phyloP scores from a whole-genome alignment of 2,113 vertebrate species.

The Semicossyphus pulcher region DNA sequence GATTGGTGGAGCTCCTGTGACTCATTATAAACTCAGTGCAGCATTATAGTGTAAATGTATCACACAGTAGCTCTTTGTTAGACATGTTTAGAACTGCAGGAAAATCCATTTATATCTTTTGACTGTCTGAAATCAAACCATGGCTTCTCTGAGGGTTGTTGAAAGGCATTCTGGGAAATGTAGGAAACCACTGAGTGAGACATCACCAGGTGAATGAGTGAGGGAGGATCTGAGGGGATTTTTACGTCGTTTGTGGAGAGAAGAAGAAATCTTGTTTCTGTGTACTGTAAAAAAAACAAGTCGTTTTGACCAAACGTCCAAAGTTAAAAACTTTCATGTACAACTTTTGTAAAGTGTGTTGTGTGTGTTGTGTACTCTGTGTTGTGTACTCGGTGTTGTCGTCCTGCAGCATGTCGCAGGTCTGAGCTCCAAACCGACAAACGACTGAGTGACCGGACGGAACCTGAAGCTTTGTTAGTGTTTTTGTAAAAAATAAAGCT shows the following conservation, averaged over 20 bases:
- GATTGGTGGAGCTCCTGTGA: too few relatives aligned
- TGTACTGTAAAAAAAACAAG: conserved; percentile 31
- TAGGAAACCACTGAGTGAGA: background rate
- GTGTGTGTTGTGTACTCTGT: conserved; percentile 4
- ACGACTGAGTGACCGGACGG: background rate
- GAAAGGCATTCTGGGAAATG: conserved; percentile 25
- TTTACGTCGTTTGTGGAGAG: background rate
- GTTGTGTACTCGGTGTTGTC: background rate
- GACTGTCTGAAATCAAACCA: background rate
- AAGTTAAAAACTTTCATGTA: conserved; percentile 11
- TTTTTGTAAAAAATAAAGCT: conserved; percentile 44
- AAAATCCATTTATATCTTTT: background rate
- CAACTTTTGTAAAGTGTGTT: conserved; percentile 10
- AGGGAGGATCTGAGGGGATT: conserved; percentile 6
- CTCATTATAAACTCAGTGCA: too few relatives aligned
- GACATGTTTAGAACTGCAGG: background rate
- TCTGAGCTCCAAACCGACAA: background rate
- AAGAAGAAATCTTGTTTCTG: conserved; percentile 2
- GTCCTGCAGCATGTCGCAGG: conserved; percentile 44
- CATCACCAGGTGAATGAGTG: background rate
- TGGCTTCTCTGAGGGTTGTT: background rate
- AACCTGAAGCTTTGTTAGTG: background rate
- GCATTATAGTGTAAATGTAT: background rate
- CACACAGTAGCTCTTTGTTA: background rate
- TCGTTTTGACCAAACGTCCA: background rate